Percentiles rank a stretch among this genome's conserved stretches.
phyloP scores from a whole-genome alignment of 2,113 vertebrate genomes.

The Oxyura jamaicensis region DNA sequence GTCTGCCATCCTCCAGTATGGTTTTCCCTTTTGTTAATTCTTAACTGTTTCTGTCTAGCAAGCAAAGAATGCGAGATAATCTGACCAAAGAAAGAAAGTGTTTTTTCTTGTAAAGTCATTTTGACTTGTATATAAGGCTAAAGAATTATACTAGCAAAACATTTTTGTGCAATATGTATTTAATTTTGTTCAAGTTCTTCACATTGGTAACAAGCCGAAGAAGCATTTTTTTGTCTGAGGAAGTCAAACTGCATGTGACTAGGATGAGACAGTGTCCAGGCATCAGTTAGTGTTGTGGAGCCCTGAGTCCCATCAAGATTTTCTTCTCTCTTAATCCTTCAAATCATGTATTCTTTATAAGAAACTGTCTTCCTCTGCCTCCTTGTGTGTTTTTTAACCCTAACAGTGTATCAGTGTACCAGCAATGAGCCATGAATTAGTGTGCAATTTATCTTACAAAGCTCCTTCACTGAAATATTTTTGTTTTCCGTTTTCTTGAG shows the following conservation, averaged over 20 bases:
- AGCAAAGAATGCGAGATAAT: neutral
- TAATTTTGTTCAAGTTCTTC: neutral
- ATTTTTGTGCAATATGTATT: no score
- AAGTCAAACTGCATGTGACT: neutral
- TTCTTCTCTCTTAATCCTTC: neutral
- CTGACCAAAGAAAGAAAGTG: neutral
- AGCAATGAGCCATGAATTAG: neutral
- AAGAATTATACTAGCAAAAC: neutral
- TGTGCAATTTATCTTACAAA: neutral
- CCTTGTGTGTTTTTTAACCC: neutral
- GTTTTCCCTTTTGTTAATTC: neutral
- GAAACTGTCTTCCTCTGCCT: neutral
- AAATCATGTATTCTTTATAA: neutral
- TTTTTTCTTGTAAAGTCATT: neutral
- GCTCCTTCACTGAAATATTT: neutral
- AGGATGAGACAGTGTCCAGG: neutral
- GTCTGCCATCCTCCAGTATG: neutral
- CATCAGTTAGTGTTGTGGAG: neutral
- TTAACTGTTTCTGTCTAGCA: neutral
- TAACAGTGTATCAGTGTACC: neutral
- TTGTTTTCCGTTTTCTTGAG: neutral
- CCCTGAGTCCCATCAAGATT: neutral
- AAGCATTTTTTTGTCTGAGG: neutral
- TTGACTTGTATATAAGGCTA: neutral
- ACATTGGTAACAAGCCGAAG: neutral